Percentiles rank a stretch among this genome's conserved stretches.
Evolutionary conservation across 2,113 vertebrate species (phyloP).

Genomic region (Otis tarda): DNA sequence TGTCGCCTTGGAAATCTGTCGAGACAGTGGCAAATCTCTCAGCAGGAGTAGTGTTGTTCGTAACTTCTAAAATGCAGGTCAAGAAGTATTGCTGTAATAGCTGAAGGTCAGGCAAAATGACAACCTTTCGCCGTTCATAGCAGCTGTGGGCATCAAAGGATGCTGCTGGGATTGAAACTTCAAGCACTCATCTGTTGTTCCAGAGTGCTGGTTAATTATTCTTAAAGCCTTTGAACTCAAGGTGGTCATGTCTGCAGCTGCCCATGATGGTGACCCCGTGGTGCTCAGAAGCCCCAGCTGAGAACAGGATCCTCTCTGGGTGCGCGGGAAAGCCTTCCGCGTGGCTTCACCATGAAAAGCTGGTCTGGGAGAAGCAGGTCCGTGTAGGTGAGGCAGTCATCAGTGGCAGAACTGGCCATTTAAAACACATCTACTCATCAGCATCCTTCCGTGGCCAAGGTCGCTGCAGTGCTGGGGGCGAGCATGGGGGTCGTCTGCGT

Average conservation of each 20-base stretch:
- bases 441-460: not conserved
- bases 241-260: not conserved
- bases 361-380: not conserved
- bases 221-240: not conserved
- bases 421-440: not conserved
- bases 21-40: not conserved
- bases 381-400: not conserved
- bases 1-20: constrained; percentile 2
- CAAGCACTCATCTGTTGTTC: not conserved
- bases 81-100: not conserved
- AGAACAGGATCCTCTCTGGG: not conserved
- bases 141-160: not conserved
- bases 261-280: not conserved
- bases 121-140: not conserved
- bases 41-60: not conserved
- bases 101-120: not conserved
- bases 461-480: fast-evolving
- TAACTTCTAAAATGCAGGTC: not conserved
- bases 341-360: not conserved
- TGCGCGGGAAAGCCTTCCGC: not conserved
- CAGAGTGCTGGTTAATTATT: not conserved
- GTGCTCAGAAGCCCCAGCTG: not conserved
- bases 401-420: not conserved
- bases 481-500: fast-evolving
- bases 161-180: not conserved